Evolutionary conservation across 2,113 vertebrate species (phyloP).

Genomic region (Pandion haliaetus): DNA sequence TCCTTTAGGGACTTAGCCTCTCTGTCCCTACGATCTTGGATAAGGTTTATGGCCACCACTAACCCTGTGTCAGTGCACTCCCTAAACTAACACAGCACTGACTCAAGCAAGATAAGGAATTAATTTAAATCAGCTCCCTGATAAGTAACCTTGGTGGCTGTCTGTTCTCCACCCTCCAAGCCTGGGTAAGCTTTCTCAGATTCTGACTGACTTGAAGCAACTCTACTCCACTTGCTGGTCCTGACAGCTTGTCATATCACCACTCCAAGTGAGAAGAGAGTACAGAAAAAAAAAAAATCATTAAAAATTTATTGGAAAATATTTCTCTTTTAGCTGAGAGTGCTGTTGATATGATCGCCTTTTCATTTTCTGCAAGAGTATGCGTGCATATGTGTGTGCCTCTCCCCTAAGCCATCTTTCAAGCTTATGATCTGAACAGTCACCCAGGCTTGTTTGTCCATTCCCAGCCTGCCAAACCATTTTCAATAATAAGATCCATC

Average conservation of each 20-base stretch:
- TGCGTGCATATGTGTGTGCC: background rate
- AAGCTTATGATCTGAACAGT: conserved; percentile 52
- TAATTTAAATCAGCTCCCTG: background rate
- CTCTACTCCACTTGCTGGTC: background rate
- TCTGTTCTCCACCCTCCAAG: background rate
- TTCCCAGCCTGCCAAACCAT: conserved; percentile 62
- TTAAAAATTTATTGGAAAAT: conserved; percentile 55
- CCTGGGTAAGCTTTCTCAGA: conserved; percentile 5
- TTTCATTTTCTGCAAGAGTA: conserved; percentile 12
- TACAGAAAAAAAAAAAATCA: background rate
- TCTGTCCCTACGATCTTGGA: background rate
- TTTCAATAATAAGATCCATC: conserved; percentile 65
- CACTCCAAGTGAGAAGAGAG: conserved; percentile 5
- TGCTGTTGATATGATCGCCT: conserved; percentile 11
- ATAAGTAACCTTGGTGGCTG: background rate
- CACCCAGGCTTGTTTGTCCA: conserved; percentile 28
- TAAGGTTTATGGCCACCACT: background rate
- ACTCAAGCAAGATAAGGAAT: background rate
- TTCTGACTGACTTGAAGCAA: conserved; percentile 4
- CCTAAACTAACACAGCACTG: background rate
- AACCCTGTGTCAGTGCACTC: background rate
- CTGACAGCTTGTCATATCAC: conserved; percentile 42
- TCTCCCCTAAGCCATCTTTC: conserved; percentile 14
- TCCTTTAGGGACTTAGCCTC: background rate
- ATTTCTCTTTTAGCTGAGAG: conserved; percentile 55